These are phyloP conservation scores for Drosophila pseudotakahashii DNA, from an alignment of 2,888 invertebrate genomes.

Conservation along the genomic window DNA sequence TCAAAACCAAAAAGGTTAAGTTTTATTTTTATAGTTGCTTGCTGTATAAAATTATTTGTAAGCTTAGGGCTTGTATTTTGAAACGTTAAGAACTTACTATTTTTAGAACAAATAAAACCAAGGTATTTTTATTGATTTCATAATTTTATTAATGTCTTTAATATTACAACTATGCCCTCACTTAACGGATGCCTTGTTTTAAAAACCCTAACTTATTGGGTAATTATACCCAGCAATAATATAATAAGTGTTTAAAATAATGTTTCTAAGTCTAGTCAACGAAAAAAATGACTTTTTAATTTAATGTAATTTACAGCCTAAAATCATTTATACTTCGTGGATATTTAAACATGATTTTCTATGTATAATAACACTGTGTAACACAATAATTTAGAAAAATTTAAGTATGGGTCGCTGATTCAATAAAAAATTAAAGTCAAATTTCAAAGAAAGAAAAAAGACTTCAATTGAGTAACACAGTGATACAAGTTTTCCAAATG, in stretches of 20 bases:
- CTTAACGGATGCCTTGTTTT: background rate
- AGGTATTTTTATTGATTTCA: background rate
- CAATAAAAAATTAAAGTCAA: no score
- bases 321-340: background rate
- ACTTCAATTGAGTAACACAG: no score
- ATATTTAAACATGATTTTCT: no score
- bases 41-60: no score
- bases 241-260: background rate
- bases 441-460: no score
- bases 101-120: background rate
- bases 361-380: no score
- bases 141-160: conserved; percentile 12
- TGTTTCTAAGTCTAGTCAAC: background rate
- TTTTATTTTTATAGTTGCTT: no score
- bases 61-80: no score
- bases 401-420: no score
- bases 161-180: background rate
- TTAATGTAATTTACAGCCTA: background rate
- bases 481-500: background rate
- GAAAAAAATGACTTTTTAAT: background rate
- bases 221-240: background rate
- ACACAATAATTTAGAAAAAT: no score
- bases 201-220: background rate
- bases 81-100: no score
- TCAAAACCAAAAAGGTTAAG: no score